A percentile compares a stretch with the other conserved stretches of the same genome.
Evolutionary conservation across 1,140 invertebrate genomes (phyloP).

Genomic region (Heliconius congener): DNA sequence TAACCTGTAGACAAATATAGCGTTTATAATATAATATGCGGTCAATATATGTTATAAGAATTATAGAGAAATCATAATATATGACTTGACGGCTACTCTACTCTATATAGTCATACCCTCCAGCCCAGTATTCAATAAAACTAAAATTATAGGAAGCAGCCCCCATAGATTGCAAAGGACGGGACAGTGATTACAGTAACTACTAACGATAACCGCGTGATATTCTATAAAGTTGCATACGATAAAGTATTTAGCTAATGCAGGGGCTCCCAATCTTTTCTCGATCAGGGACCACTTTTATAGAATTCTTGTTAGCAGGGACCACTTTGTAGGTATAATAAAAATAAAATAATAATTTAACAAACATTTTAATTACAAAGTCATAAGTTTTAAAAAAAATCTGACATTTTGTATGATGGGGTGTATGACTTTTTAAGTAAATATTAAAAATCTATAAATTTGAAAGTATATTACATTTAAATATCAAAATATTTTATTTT

Average conservation of each 20-base stretch:
- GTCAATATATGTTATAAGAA: slow-evolving; percentile 10
- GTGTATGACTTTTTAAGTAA: too few relatives aligned
- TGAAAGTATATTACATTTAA: too few relatives aligned
- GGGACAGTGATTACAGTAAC: slow-evolving; percentile 51
- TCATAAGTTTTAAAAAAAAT: too few relatives aligned
- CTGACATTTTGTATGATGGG: too few relatives aligned
- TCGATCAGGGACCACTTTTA: too few relatives aligned
- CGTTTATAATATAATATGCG: neutral
- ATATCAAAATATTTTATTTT: too few relatives aligned
- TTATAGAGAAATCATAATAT: slow-evolving; percentile 50
- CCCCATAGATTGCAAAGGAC: slow-evolving; percentile 47
- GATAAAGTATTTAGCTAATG: slow-evolving; percentile 51
- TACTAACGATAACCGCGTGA: slow-evolving; percentile 53
- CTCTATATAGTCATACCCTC: slow-evolving; percentile 35
- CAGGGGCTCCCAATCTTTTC: too few relatives aligned
- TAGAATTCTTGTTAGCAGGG: too few relatives aligned
- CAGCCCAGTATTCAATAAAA: slow-evolving; percentile 53
- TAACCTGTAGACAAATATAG: neutral
- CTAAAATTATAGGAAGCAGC: slow-evolving; percentile 65
- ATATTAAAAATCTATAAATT: too few relatives aligned
- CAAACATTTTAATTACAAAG: too few relatives aligned
- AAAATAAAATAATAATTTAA: too few relatives aligned
- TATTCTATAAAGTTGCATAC: slow-evolving; percentile 55
- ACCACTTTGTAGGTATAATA: too few relatives aligned
- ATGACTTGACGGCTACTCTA: slow-evolving; percentile 47